Conservation (phyloP, 2,888 invertebrate genomes). For the Drosophila anomelani region DNA sequence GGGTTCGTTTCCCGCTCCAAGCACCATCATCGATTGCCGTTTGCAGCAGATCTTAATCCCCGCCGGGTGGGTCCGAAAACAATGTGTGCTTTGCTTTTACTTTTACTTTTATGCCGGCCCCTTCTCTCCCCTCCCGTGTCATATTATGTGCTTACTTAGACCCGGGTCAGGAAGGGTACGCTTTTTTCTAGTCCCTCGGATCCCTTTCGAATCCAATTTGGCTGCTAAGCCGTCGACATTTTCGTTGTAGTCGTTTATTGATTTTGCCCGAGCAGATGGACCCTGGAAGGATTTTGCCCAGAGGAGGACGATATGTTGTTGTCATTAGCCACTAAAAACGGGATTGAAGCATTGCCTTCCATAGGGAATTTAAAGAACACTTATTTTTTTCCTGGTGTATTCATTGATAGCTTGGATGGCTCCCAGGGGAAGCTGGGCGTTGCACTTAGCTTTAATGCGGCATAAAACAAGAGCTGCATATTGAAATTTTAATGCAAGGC, state of each 20-base stretch:
- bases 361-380: constrained; percentile 36
- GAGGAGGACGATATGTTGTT: constrained; percentile 16
- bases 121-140: constrained; percentile 53
- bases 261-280: constrained; percentile 56
- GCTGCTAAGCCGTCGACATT: constrained; percentile 74
- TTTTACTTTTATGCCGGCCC: constrained; percentile 29
- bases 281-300: background rate
- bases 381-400: constrained; percentile 17
- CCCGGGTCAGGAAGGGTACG: constrained; percentile 17
- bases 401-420: background rate
- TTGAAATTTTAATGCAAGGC: constrained; percentile 41
- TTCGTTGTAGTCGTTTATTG: constrained; percentile 69
- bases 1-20: constrained; percentile 1
- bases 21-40: constrained; percentile 45
- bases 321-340: constrained; percentile 27
- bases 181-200: constrained; percentile 46
- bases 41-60: constrained; percentile 56
- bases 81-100: constrained; percentile 58
- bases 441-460: constrained; percentile 44
- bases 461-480: constrained; percentile 31
- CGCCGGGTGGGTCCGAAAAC: constrained; percentile 42
- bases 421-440: constrained; percentile 1
- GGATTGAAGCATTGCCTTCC: constrained; percentile 28
- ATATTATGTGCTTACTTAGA: constrained; percentile 66
- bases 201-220: constrained; percentile 72